phyloP scores from a whole-genome alignment of 2,888 invertebrate genomes.

The Zygogramma bicolorata region DNA sequence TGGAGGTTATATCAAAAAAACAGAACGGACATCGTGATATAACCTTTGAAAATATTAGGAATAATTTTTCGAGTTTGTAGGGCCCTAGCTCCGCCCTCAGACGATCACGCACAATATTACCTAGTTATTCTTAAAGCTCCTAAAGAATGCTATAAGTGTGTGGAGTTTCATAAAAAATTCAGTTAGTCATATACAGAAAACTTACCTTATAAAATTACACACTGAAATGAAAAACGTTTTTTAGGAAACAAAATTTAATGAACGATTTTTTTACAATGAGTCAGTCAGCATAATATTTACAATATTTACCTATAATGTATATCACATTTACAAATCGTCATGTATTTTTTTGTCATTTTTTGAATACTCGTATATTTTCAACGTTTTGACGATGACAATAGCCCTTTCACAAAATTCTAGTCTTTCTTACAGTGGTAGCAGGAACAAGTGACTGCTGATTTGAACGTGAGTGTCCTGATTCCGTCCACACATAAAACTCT shows the following conservation, averaged over 20 bases:
- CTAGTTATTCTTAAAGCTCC: too few relatives aligned
- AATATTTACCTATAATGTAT: constrained; percentile 42
- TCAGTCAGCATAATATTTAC: constrained; percentile 62
- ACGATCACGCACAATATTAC: too few relatives aligned
- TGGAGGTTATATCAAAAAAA: too few relatives aligned
- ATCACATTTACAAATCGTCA: constrained; percentile 41
- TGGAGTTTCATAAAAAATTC: too few relatives aligned
- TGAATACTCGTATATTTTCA: neutral
- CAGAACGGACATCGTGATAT: too few relatives aligned
- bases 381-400: neutral
- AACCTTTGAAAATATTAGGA: too few relatives aligned
- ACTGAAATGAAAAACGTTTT: constrained; percentile 7
- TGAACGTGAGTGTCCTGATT: constrained; percentile 81
- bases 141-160: too few relatives aligned
- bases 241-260: constrained; percentile 47
- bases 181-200: too few relatives aligned
- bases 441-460: constrained; percentile 84
- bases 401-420: constrained; percentile 54
- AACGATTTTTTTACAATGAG: constrained; percentile 48
- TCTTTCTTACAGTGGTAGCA: constrained; percentile 91
- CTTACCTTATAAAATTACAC: too few relatives aligned
- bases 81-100: too few relatives aligned
- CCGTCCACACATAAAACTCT: constrained; percentile 85
- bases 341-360: constrained; percentile 19
- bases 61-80: too few relatives aligned